Base-by-base conservation (phyloP, 2,113 vertebrate genomes). In the Vulpes lagopus region DNA sequence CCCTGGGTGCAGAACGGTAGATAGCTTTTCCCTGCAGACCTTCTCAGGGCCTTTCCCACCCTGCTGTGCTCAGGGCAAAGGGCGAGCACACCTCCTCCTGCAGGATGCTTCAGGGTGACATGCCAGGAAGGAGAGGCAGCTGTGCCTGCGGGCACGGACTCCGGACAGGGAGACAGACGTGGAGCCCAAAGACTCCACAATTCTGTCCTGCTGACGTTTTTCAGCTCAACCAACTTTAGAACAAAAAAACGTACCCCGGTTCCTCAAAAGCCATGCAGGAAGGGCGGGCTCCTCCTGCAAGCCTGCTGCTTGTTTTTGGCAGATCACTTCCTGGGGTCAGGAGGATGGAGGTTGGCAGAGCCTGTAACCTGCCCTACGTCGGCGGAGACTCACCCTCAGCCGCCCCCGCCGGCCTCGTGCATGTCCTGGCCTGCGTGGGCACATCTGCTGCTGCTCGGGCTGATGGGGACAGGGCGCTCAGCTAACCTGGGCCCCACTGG, bases 321-420 rank as follows among this genome's bases (percentile, higher is more conserved):
- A 49, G 30, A 27, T n/a, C 4, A 1, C 32, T 59, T 59, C 43
- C 27, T 9, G 7, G 51, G 23, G 62, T 9, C 27, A 10, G 51
- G 59, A 64, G 38, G 35, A n/a, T 8, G 15, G 51, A 16, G 27
- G 53, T 9, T 30, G 51, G 19, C n/a, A 14, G 20, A 53, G n/a
- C 25, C 60, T 5, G 30, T 20, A 0, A 4, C 30, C 22, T 5
- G 5, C 20, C 11, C 62, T 20, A 38, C 15, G 0, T 35, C n/a
- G 5, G 74, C 60, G 0, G 19, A 20, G 89, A 35, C 1, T 43
- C 43, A 43, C 43, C 43, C 43, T 43, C 43, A 43, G 43, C 43
- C 7, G 6, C 6, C 43, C 43, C 43, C 7, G 43, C 12, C 1
- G 0, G 20, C 71, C 3, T 2, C 0, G 0, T 4, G 17, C 19